phyloP scores from a whole-genome alignment of 1,140 invertebrate species.

The Myzus persicae region DNA sequence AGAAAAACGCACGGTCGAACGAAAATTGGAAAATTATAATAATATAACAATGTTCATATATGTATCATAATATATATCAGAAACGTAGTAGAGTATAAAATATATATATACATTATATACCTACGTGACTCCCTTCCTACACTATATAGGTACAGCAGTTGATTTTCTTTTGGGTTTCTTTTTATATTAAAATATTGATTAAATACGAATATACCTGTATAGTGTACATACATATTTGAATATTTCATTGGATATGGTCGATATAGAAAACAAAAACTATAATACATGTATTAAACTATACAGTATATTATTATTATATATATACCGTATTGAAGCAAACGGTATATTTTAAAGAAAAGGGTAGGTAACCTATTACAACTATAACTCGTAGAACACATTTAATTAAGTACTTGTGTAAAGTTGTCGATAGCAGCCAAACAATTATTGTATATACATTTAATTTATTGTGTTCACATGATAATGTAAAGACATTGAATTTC shows the following conservation, averaged over 20 bases:
- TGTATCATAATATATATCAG: neutral
- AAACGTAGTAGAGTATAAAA: neutral
- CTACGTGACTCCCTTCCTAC: neutral
- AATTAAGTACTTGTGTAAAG: neutral
- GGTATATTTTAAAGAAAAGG: neutral
- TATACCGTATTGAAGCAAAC: neutral
- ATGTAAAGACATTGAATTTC: neutral
- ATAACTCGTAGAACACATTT: neutral
- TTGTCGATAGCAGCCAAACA: neutral
- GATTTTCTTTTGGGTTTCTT: neutral
- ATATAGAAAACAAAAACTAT: neutral
- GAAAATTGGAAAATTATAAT: slow-evolving; percentile 11
- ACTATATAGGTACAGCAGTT: neutral
- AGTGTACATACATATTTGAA: neutral
- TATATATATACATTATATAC: neutral
- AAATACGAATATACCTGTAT: neutral
- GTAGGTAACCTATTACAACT: neutral
- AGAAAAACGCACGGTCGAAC: neutral
- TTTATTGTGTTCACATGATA: neutral
- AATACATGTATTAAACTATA: neutral
- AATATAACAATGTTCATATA: neutral
- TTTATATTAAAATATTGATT: neutral
- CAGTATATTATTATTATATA: neutral
- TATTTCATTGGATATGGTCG: neutral
- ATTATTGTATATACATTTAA: neutral